Evolutionary conservation across 2,888 invertebrate species (phyloP), one percentile per base, ranked within the genome.

Genomic region (Pinctada fucata): DNA sequence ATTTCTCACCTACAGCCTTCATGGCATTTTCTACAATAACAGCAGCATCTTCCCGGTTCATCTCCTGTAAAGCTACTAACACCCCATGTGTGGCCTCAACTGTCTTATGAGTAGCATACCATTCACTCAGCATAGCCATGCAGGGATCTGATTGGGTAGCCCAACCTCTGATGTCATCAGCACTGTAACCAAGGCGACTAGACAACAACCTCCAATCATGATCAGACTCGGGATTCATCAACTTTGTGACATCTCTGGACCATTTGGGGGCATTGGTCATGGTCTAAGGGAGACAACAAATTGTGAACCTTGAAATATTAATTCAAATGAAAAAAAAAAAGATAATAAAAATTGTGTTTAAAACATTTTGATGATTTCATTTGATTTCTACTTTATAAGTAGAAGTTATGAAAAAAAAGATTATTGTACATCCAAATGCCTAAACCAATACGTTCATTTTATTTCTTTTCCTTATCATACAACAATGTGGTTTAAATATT

Each of bases 91-190:
- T 86, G 6, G 89, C 89, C 79, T 91, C 91, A 72, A 88, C 87
- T n/a, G 89, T 90, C 79, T 89, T 91, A 80, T 90, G 88, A 6
- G 88, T 90, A 72, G 91, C 87, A 80, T 89, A 92, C 91, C 91
- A 92, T 79, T 91, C 91, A 83, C 88, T 89, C 8, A 92, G 83
- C 82, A 92, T 75, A 4, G 89, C 86, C 90, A 92, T 89, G 76
- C 90, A 91, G 3, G 92, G 92, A 79, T 91, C 91, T 31, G 88
- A 77, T 73, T 90, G 90, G 66, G 87, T 88, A 3, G 90, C 88
- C 91, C 91, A 92, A 50, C 84, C 88, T 75, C 88, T 82, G 50
- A 92, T 88, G 83, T 92, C 92, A 75, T 90, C 90, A 73, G 86
- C 86, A 73, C 80, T 89, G 87, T 90, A 92, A 64, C 89, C 90